These are phyloP conservation scores for Cylloceria caligata DNA, from an alignment of 2,888 invertebrate species.

Conservation along the genomic window DNA sequence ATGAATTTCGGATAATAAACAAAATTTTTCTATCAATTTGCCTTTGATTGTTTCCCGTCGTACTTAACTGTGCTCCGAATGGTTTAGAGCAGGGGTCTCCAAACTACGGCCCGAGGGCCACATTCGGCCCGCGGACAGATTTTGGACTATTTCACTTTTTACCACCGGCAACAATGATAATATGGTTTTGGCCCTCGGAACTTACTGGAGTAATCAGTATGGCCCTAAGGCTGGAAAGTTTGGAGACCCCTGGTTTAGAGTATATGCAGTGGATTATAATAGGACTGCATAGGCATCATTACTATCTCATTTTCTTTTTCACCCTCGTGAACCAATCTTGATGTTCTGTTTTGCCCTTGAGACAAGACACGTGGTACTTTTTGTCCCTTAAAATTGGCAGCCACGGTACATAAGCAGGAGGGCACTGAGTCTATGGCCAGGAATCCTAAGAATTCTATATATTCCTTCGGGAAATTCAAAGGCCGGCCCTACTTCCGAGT, in stretches of 20 bases:
- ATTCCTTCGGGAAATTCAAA: slow-evolving; percentile 76
- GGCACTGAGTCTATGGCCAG: slow-evolving; percentile 34
- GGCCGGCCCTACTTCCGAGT: slow-evolving; percentile 28
- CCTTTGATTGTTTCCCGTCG: no score
- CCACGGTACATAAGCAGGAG: slow-evolving; percentile 15
- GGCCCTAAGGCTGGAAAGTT: no score
- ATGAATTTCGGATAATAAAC: no score
- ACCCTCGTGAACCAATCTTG: slow-evolving; percentile 5
- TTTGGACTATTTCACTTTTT: no score
- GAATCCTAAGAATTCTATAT: slow-evolving; percentile 69
- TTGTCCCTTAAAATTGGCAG: slow-evolving; percentile 30
- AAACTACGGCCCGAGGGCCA: no score
- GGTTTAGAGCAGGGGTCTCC: no score
- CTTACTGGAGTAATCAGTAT: no score
- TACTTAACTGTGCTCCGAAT: neutral
- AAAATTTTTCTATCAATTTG: no score
- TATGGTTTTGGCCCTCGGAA: no score
- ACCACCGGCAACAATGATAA: no score
- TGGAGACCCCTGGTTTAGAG: no score
- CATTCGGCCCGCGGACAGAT: no score
- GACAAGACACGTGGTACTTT: slow-evolving; percentile 27
- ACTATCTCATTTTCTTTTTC: neutral
- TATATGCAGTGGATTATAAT: neutral
- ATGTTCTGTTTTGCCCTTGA: slow-evolving; percentile 8
- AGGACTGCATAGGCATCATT: neutral